Evolutionary conservation across 2,113 vertebrate genomes (phyloP).

Genomic region (Myiagra hebetior): DNA sequence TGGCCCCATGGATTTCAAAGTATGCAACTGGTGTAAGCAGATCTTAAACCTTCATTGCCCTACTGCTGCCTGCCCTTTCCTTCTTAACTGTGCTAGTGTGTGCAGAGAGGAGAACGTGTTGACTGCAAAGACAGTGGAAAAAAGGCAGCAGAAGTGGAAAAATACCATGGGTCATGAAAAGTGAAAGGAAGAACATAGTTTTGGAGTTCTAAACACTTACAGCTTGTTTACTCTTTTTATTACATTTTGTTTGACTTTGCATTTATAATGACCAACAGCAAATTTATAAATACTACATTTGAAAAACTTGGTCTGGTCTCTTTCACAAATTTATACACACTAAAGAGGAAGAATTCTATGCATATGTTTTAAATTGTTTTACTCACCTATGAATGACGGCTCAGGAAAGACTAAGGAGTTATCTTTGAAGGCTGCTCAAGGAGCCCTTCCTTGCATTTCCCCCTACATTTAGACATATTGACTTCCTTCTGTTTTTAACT

Average conservation of each 20-base stretch:
- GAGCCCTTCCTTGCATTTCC: neutral
- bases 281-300: neutral
- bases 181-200: neutral
- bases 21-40: neutral
- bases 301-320: neutral
- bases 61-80: neutral
- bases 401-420: neutral
- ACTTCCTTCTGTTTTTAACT: neutral
- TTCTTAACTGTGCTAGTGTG: neutral
- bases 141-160: neutral
- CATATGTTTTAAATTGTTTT: neutral
- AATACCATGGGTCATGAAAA: accelerated
- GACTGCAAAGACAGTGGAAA: neutral
- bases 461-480: neutral
- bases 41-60: neutral
- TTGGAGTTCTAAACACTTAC: neutral
- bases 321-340: neutral
- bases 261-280: neutral
- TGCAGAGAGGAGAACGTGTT: accelerated
- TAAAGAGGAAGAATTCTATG: neutral
- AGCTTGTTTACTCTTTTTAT: neutral
- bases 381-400: neutral
- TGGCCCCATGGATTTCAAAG: accelerated
- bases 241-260: neutral
- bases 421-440: neutral